A percentile compares a stretch with the other conserved stretches of the same genome.
Evolutionary conservation across 2,888 invertebrate species (phyloP).

Genomic region (Rhagophthalmus giganteus): DNA sequence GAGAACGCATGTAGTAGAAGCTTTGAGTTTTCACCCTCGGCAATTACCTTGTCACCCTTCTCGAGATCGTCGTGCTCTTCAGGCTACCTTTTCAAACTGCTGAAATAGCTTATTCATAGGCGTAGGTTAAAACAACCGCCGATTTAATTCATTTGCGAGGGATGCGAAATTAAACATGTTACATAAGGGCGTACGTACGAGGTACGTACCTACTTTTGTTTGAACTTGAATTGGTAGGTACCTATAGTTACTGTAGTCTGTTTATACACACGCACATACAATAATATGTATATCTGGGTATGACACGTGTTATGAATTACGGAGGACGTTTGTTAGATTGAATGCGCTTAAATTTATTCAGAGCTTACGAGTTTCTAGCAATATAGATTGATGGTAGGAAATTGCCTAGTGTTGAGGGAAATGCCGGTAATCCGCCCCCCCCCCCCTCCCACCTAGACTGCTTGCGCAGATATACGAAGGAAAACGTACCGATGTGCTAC

Average conservation of each 20-base stretch:
- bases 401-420: constrained; percentile 16
- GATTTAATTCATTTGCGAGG: too few relatives aligned
- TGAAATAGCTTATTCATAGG: constrained; percentile 27
- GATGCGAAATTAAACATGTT: neutral
- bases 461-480: constrained; percentile 16
- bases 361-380: constrained; percentile 14
- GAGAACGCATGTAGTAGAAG: constrained; percentile 28
- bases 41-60: constrained; percentile 30
- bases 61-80: constrained; percentile 27
- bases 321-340: constrained; percentile 9
- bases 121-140: constrained; percentile 13
- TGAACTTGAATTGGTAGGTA: neutral
- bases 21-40: constrained; percentile 30
- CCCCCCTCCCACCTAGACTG: constrained; percentile 8
- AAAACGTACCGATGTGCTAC: constrained; percentile 16
- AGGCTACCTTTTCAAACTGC: constrained; percentile 29
- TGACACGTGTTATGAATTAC: neutral
- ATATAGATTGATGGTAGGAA: constrained; percentile 21
- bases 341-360: constrained; percentile 13
- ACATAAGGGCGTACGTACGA: neutral
- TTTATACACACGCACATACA: too few relatives aligned
- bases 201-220: too few relatives aligned
- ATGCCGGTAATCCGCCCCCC: constrained; percentile 14
- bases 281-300: neutral
- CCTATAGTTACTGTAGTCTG: too few relatives aligned